Evolutionary conservation across 2,888 invertebrate genomes (phyloP).

Genomic region (Sinelater perroti): DNA sequence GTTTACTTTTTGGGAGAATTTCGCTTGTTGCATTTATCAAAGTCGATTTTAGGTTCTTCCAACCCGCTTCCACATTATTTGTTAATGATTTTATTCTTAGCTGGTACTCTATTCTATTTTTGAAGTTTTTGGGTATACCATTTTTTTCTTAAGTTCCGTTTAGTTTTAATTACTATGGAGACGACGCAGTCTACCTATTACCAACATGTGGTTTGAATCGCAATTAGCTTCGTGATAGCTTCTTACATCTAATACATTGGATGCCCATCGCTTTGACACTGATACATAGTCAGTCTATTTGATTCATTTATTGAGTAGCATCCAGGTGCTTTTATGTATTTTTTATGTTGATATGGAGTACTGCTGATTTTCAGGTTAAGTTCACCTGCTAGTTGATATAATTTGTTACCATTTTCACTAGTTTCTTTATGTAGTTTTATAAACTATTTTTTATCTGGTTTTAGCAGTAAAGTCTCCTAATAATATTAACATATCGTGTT

Average conservation of each 20-base stretch:
- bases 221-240: background rate
- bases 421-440: conserved; percentile 1
- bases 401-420: conserved; percentile 1
- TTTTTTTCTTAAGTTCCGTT: background rate
- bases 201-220: background rate
- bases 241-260: background rate
- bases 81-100: no score
- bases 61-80: background rate
- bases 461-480: background rate
- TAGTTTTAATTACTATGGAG: background rate
- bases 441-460: background rate
- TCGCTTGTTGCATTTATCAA: background rate
- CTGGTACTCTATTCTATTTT: background rate
- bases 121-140: background rate
- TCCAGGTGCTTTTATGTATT: no score
- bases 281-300: background rate
- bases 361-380: background rate
- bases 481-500: background rate
- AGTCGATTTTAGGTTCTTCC: background rate
- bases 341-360: background rate
- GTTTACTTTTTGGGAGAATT: background rate
- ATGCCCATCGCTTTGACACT: conserved; percentile 1
- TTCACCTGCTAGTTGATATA: background rate
- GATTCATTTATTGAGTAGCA: background rate
- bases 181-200: background rate